phyloP scores from a whole-genome alignment of 2,888 invertebrate species.

The Petrolisthes manimaculis region DNA sequence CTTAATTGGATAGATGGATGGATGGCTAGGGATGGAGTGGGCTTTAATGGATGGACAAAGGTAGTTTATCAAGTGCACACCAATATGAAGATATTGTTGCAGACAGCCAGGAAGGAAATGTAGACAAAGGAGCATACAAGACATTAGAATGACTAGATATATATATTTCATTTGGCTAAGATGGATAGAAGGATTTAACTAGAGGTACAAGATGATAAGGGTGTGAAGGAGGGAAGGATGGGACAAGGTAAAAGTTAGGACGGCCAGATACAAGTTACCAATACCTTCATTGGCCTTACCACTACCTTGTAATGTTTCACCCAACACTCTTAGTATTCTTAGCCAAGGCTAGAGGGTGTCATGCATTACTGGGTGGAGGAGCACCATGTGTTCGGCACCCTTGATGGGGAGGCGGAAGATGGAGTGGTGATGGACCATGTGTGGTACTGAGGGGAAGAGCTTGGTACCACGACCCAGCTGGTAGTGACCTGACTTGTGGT shows the following conservation, averaged over 20 bases:
- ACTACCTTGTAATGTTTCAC: neutral
- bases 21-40: conserved; percentile 11
- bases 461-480: conserved; percentile 93
- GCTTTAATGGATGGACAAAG: no score
- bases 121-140: no score
- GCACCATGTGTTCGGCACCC: conserved; percentile 96
- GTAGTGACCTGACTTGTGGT: conserved; percentile 81
- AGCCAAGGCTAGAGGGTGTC: conserved; percentile 60
- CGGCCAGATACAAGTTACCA: neutral
- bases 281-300: neutral
- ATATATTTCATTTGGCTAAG: no score
- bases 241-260: neutral
- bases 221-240: neutral
- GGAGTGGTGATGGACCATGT: conserved; percentile 94
- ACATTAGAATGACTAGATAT: no score
- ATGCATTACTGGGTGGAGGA: conserved; percentile 83
- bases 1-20: neutral
- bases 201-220: no score
- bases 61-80: no score
- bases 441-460: conserved; percentile 92
- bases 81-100: no score
- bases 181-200: no score
- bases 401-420: conserved; percentile 92
- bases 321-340: neutral
- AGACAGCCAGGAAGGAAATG: no score